Conservation (phyloP, 1,140 invertebrate genomes). For the Brachionus koreanus region DNA sequence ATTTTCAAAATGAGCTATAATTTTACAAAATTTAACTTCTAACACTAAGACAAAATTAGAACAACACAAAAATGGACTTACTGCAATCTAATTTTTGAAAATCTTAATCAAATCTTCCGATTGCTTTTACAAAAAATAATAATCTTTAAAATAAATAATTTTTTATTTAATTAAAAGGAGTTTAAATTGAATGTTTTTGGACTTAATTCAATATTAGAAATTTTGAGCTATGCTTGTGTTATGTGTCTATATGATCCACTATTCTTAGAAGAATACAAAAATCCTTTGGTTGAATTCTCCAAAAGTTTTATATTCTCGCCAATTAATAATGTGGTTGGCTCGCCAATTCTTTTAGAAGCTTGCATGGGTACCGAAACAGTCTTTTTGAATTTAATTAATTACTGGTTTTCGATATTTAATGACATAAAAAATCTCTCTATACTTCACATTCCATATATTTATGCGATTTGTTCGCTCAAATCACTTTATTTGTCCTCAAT, state of each 20-base stretch:
- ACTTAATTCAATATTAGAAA: slow-evolving; percentile 34
- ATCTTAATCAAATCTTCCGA: too few relatives aligned
- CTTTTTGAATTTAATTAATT: neutral
- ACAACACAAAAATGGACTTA: too few relatives aligned
- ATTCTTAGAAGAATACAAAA: slow-evolving; percentile 35
- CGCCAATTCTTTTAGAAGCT: neutral
- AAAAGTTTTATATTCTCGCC: neutral
- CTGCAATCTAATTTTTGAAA: too few relatives aligned
- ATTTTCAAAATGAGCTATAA: too few relatives aligned
- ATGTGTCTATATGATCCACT: slow-evolving; percentile 18
- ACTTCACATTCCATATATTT: neutral
- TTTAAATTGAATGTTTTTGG: slow-evolving; percentile 13
- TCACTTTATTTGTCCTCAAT: slow-evolving; percentile 2
- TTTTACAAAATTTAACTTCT: too few relatives aligned
- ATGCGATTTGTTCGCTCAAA: neutral
- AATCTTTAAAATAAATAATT: too few relatives aligned
- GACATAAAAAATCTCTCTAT: slow-evolving; percentile 2
- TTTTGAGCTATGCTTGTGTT: slow-evolving; percentile 11
- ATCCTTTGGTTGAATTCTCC: slow-evolving; percentile 24
- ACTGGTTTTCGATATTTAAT: slow-evolving; percentile 14
- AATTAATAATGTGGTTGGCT: neutral
- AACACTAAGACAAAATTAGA: too few relatives aligned
- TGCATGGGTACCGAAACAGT: neutral
- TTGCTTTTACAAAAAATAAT: too few relatives aligned
- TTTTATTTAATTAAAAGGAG: slow-evolving; percentile 7